A percentile compares a stretch with the other conserved stretches of the same genome.
Evolutionary conservation across 2,888 invertebrate genomes (phyloP).

Genomic region (Andricus curvator): DNA sequence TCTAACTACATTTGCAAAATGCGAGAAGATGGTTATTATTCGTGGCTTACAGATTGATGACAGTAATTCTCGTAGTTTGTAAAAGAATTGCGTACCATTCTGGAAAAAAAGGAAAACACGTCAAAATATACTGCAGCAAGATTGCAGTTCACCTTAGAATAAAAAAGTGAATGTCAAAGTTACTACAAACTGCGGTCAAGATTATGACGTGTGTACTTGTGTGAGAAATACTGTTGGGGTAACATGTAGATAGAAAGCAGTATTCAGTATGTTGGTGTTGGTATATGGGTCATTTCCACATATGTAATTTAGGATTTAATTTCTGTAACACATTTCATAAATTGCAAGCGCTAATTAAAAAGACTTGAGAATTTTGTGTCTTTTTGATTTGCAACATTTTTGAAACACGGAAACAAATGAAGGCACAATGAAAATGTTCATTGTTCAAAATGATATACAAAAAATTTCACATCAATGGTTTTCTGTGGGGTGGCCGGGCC

Average conservation of each 20-base stretch:
- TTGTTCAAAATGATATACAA: too few species aligned
- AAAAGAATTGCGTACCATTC: constrained; percentile 16
- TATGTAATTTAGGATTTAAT: too few species aligned
- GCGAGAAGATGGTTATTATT: constrained; percentile 23
- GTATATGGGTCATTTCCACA: too few species aligned
- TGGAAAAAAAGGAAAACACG: constrained; percentile 5
- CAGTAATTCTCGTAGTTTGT: constrained; percentile 30
- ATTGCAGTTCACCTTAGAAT: constrained; percentile 21
- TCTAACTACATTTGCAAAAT: constrained; percentile 17
- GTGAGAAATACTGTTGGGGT: constrained; percentile 26
- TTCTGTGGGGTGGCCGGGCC: too few species aligned
- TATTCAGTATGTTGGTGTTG: too few species aligned
- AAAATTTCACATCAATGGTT: too few species aligned
- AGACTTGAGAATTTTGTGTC: too few species aligned
- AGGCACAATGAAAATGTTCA: too few species aligned
- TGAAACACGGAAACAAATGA: too few species aligned
- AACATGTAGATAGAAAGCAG: neutral
- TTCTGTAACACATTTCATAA: too few species aligned
- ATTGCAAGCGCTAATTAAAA: too few species aligned
- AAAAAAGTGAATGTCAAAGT: neutral
- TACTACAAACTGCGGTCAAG: neutral
- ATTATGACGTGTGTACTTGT: neutral
- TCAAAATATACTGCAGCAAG: neutral
- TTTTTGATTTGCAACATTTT: too few species aligned
- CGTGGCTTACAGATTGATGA: constrained; percentile 28